Base-by-base conservation (phyloP, 2,113 vertebrate genomes). In the Colius striatus region DNA sequence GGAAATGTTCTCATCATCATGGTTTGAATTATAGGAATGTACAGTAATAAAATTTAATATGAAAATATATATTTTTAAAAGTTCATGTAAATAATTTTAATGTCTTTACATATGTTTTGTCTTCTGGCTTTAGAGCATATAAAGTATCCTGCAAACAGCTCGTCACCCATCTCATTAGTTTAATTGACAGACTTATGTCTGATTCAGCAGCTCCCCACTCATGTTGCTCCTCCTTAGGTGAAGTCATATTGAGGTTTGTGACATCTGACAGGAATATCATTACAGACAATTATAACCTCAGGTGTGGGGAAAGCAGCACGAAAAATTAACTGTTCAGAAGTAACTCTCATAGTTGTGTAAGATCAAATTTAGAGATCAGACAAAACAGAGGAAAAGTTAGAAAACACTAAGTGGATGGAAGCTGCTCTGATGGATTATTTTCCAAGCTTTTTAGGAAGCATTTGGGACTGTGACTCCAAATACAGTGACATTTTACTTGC, bases 51-150 rank as follows among this genome's bases (percentile, higher is more conserved):
- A 57, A 66, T 10, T 54, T 43, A 81, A 63, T 4, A 11, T 36
- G 7, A 94, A 36, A 11, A 1, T 6, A 38, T 2, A 25, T 41
- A 6, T 12, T 70, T 67, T 81, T 58, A 2, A 25, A 83, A 55
- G 9, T 10, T 57, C 10, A 54, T 5, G 26, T n/a, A 12, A 50
- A 73, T 84, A 38, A 0, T 77, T 75, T 92, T 41, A 75, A 84
- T 75, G 1, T 2, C 1, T 6, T 63, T 60, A 8, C 2, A 43
- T 1, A 5, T 2, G 1, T 54, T 70, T 66, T 80, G 7, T 79
- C 8, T 45, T 53, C 10, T 45, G 10, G 2, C 8, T 82, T 61
- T 90, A 26, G 38, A 66, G 30, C 4, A 2, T 11, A 13, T 25
- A 9, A 3, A 16, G 3, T 6, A 26, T 30, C 21, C 41, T 2